Conservation (phyloP, 2,797 vertebrate genomes). For the Cirrhinus mrigala region DNA sequence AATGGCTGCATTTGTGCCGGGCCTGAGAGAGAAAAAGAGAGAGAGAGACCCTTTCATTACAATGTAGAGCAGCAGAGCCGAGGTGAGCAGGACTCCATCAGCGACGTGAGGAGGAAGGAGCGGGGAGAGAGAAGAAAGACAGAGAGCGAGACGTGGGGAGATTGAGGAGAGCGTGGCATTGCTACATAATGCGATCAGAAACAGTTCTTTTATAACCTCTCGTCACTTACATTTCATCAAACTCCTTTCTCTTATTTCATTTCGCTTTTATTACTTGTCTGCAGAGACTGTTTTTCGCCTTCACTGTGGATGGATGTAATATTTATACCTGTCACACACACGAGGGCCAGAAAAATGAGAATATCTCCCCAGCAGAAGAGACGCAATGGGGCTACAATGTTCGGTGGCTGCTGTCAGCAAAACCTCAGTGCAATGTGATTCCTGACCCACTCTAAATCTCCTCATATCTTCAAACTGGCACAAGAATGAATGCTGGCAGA, state of each 20-base stretch:
- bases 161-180: constrained; percentile 52
- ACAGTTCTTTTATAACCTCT: constrained; percentile 64
- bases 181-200: constrained; percentile 61
- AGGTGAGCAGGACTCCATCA: constrained; percentile 50
- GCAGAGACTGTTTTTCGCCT: constrained; percentile 56
- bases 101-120: constrained; percentile 33
- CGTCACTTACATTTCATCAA: constrained; percentile 67
- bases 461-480: constrained; percentile 54
- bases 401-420: constrained; percentile 20
- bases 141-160: neutral
- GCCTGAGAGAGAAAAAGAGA: constrained; percentile 62
- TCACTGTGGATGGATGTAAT: constrained; percentile 59
- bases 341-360: constrained; percentile 51
- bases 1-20: constrained; percentile 73
- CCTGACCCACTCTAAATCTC: constrained; percentile 51
- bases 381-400: constrained; percentile 16
- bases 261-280: constrained; percentile 67
- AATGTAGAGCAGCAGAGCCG: constrained; percentile 64
- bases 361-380: constrained; percentile 35
- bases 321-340: constrained; percentile 65
- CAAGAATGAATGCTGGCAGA: constrained; percentile 58
- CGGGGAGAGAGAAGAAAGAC: neutral
- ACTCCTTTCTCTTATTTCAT: constrained; percentile 66
- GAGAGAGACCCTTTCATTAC: constrained; percentile 74
- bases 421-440: constrained; percentile 42